A percentile compares a stretch with the other conserved stretches of the same genome.
phyloP scores from a whole-genome alignment of 2,797 vertebrate species.

The Luscinia luscinia region DNA sequence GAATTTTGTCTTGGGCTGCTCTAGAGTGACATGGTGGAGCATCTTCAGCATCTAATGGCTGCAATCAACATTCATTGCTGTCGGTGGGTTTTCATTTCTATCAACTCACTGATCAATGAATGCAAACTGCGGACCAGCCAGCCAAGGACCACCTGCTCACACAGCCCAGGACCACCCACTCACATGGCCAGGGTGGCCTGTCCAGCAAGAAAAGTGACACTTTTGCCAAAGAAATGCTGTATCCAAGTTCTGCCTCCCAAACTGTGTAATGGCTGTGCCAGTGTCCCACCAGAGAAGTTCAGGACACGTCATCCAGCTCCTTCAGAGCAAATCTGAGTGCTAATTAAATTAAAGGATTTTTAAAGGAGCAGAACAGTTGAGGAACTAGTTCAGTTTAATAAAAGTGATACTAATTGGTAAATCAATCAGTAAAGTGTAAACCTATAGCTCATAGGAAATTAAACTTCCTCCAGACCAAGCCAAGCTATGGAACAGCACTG shows the following conservation, averaged over 20 bases:
- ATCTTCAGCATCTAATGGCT: conserved; percentile 82
- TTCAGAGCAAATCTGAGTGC: not conserved
- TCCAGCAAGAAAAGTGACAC: fast-evolving
- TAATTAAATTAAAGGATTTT: not conserved
- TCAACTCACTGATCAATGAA: conserved; percentile 99
- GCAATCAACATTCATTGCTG: conserved; percentile 99
- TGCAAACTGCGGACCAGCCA: conserved; percentile 97
- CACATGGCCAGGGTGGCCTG: not conserved
- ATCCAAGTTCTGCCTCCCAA: not conserved
- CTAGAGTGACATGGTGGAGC: fast-evolving
- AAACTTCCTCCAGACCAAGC: not conserved
- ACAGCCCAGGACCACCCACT: not conserved
- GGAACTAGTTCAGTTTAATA: not conserved
- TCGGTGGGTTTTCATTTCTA: conserved; percentile 95
- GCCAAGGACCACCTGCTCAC: not conserved
- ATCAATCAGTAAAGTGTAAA: not conserved
- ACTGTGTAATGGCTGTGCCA: fast-evolving
- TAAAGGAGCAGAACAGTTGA: not conserved
- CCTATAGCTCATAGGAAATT: not conserved
- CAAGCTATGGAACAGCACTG: not conserved
- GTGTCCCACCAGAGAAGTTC: not conserved
- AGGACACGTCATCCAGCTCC: not conserved
- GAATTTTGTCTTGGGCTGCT: not conserved
- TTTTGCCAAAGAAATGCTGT: not conserved
- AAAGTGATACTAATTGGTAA: not conserved